These are phyloP conservation scores for Lasioglossum marginatum DNA, from an alignment of 2,888 invertebrate species.

Conservation along the genomic window DNA sequence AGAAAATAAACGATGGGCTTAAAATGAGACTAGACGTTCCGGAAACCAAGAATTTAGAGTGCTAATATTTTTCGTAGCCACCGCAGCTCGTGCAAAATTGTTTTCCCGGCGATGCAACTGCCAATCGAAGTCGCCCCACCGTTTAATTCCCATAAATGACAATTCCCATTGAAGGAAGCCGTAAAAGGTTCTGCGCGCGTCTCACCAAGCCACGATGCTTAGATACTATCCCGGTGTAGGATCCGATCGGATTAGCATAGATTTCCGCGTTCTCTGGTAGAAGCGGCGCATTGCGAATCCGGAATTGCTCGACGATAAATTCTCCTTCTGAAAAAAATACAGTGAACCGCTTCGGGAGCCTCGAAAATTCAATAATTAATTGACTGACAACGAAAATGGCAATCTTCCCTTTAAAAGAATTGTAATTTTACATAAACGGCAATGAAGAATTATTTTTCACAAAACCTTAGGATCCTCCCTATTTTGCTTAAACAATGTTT, in stretches of 20 bases:
- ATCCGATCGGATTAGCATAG: slow-evolving; percentile 67
- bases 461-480: no score
- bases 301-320: slow-evolving; percentile 54
- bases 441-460: no score
- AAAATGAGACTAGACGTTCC: background rate
- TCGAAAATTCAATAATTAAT: slow-evolving; percentile 3
- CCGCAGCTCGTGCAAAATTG: background rate
- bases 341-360: background rate
- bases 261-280: slow-evolving; percentile 62
- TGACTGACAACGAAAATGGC: background rate
- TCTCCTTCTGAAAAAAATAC: slow-evolving; percentile 8
- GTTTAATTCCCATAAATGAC: slow-evolving; percentile 57
- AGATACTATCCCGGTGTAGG: slow-evolving; percentile 46
- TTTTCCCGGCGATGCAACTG: background rate
- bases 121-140: slow-evolving; percentile 16
- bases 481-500: background rate
- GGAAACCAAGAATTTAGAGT: background rate
- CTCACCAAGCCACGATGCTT: slow-evolving; percentile 18
- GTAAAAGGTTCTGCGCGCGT: slow-evolving; percentile 50
- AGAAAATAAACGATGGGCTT: no score
- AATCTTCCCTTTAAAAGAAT: background rate
- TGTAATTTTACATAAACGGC: background rate
- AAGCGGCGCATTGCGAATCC: slow-evolving; percentile 48
- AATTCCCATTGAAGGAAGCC: slow-evolving; percentile 55
- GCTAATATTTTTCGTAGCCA: background rate